These are phyloP conservation scores for Tortrix viridana DNA, from an alignment of 2,888 invertebrate genomes.

Conservation along the genomic window DNA sequence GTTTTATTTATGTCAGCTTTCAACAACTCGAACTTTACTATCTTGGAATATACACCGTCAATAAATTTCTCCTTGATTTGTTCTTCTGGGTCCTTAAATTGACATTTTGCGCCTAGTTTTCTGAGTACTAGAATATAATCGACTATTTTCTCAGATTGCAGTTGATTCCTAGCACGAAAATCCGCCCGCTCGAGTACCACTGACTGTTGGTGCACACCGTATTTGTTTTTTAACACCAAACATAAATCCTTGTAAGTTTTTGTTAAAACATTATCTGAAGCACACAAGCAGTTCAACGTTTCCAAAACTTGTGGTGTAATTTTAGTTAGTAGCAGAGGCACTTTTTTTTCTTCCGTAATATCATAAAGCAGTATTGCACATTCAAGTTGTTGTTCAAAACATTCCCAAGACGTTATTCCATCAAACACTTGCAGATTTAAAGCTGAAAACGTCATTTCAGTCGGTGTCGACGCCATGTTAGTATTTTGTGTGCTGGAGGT, in stretches of 20 bases:
- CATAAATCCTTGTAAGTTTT: not conserved
- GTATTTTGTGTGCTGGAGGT: not conserved
- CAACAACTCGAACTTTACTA: constrained; percentile 31
- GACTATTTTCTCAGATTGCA: constrained; percentile 28
- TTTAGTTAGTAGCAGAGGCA: not conserved
- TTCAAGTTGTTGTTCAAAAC: constrained; percentile 30
- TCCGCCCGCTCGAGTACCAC: not conserved
- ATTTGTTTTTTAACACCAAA: not conserved
- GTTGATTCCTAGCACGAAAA: constrained; percentile 37
- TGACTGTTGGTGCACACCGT: not conserved
- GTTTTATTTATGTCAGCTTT: constrained; percentile 2
- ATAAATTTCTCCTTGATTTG: constrained; percentile 41
- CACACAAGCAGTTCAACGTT: constrained; percentile 1
- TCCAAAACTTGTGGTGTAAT: constrained; percentile 5
- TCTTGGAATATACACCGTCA: constrained; percentile 33
- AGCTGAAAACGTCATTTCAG: too few relatives aligned
- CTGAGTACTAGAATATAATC: constrained; percentile 33
- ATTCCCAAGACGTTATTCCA: constrained; percentile 2
- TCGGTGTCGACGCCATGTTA: too few relatives aligned
- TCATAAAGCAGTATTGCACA: constrained; percentile 36
- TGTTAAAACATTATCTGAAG: not conserved
- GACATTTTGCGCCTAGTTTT: constrained; percentile 35
- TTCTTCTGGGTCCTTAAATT: constrained; percentile 38
- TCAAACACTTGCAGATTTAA: not conserved
- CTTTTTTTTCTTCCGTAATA: constrained; percentile 18